Evolutionary conservation across 2,113 vertebrate species (phyloP), one percentile per base, ranked within the genome.

Genomic region (Pteronura brasiliensis): DNA sequence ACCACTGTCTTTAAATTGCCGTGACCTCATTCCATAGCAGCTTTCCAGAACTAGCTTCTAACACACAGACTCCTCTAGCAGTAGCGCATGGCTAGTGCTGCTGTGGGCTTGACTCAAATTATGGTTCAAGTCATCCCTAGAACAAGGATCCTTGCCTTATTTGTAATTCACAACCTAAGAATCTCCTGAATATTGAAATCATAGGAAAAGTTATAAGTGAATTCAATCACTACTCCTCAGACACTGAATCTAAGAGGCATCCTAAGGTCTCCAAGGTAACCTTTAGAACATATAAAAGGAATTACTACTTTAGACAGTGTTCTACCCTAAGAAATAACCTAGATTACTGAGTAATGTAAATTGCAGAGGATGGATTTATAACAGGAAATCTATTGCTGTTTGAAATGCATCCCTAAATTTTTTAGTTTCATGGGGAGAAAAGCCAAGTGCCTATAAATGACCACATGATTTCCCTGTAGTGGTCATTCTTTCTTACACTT

Each of bases 201-300:
- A 85, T 63, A 65, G 17, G 36, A 83, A 80, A 81, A 49, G 3
- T 92, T 95, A 72, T 27, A 84, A 95, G 79, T 76, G 12, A 97
- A 94, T 92, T 92, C 4, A n/a, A 21, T 77, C 42, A 65, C 80
- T 49, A 39, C 52, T 71, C n/a, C 65, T 69, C 65, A 90, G 67
- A 44, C 17, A 57, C 2, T 85, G 42, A 79, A 61, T 86, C 55
- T 82, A 95, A 92, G 31, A 52, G 18, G 6, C 29, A 93, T 67
- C 57, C 49, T 71, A 92, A 61, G n/a, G 17, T 67, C 14, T 72
- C 39, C 23, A 80, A 81, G 29, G 55, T 91, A 80, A 97, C 4
- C 49, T 79, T 59, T 29, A 88, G 42, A 31, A 71, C 44, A 49
- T 0, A 1, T 42, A 69, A 61, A 93, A 72, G 72, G 9, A 84